A percentile compares a stretch with the other conserved stretches of the same genome.
Evolutionary conservation across 2,113 vertebrate genomes (phyloP).

Genomic region (Danio rerio): DNA sequence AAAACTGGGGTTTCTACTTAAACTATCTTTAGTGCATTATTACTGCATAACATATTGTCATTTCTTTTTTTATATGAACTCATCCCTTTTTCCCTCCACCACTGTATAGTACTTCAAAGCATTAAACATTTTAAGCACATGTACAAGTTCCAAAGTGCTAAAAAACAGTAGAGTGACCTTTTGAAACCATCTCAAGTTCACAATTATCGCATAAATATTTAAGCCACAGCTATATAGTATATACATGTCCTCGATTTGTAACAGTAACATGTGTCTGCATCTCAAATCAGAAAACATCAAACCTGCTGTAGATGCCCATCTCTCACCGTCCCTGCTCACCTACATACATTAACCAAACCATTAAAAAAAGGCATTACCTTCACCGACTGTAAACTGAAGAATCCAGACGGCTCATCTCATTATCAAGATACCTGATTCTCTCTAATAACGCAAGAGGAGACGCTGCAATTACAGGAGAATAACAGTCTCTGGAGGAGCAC

Average conservation of each 20-base stretch:
- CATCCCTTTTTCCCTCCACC: background rate
- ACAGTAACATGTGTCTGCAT: slow-evolving; percentile 47
- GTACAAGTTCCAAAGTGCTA: slow-evolving; percentile 47
- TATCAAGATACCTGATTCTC: slow-evolving; percentile 70
- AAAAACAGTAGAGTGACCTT: slow-evolving; percentile 48
- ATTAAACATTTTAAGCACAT: slow-evolving; percentile 33
- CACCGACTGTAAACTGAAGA: slow-evolving; percentile 56
- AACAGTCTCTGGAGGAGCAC: slow-evolving; percentile 64
- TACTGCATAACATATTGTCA: too few relatives aligned
- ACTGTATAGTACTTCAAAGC: too few relatives aligned
- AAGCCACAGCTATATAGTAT: slow-evolving; percentile 36
- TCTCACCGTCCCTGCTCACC: slow-evolving; percentile 50
- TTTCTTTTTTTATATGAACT: too few relatives aligned
- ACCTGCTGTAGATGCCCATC: slow-evolving; percentile 18
- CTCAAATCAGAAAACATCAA: slow-evolving; percentile 52
- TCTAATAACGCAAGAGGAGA: slow-evolving; percentile 77
- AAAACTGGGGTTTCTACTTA: background rate
- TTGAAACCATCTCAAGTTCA: slow-evolving; percentile 49
- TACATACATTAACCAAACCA: slow-evolving; percentile 45
- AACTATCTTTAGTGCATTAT: background rate
- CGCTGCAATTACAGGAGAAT: slow-evolving; percentile 70
- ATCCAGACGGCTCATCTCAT: slow-evolving; percentile 68
- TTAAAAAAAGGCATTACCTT: slow-evolving; percentile 37
- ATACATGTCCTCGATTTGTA: slow-evolving; percentile 49
- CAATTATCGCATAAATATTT: slow-evolving; percentile 55